Conservation (phyloP, 1,140 invertebrate species). For the Kradibia gibbosae region DNA sequence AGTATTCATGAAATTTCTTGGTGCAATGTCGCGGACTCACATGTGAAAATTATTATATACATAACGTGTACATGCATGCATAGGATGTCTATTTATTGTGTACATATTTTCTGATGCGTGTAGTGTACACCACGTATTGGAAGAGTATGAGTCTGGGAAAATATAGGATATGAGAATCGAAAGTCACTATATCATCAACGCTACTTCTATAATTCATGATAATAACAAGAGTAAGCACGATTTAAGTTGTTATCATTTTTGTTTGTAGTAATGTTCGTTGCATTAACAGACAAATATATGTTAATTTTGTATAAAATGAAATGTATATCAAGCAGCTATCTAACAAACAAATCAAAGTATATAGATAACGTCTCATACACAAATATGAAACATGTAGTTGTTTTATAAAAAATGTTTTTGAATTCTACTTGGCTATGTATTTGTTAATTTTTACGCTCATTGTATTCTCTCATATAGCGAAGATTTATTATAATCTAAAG, state of each 20-base stretch:
- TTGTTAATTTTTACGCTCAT: background rate
- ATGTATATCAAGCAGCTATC: slow-evolving; percentile 4
- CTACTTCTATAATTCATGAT: slow-evolving; percentile 16
- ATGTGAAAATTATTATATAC: slow-evolving; percentile 20
- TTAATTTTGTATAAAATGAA: background rate
- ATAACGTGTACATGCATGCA: background rate
- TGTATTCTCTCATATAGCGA: background rate
- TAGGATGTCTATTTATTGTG: slow-evolving; percentile 9
- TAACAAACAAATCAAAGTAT: background rate
- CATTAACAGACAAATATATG: slow-evolving; percentile 7
- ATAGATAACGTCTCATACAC: background rate
- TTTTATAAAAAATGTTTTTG: background rate
- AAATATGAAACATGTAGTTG: background rate
- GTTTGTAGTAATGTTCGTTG: background rate
- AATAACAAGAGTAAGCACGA: background rate
- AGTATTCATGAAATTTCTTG: slow-evolving; percentile 29
- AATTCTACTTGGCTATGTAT: background rate
- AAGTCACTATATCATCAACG: background rate
- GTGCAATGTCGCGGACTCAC: slow-evolving; percentile 22
- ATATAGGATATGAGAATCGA: background rate
- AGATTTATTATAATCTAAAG: background rate
- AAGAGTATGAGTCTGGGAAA: background rate
- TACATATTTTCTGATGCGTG: background rate
- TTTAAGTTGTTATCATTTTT: background rate
- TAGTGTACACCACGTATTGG: background rate